Evolutionary conservation across 2,888 invertebrate species (phyloP), one percentile per base, ranked within the genome.

Genomic region (Acleris literana): DNA sequence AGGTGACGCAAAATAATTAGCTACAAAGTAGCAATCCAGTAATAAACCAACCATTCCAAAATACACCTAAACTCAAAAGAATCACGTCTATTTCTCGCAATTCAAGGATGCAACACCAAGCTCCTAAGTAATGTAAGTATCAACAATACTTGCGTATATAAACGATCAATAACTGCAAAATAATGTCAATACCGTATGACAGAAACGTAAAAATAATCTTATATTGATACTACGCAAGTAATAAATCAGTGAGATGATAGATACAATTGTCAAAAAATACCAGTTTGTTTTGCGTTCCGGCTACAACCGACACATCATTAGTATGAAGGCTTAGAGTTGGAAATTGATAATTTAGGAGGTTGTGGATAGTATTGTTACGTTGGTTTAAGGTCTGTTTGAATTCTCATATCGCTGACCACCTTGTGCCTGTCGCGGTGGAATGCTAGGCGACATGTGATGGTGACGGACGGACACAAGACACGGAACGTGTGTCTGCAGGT

Each of bases 1-100:
- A 81, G 79, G 76, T 72, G 83, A 85, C 83, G 78, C 73, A 77
- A 76, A 79, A 82, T 66, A 57, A 66, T 57, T 66, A 57, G 51
- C 52, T 55, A 62, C 61, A 62, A 52, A 66, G 61, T 83, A 85
- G 85, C 83, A 81, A 78, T 81, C 69, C 62, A 56, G 55, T 66
- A 68, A 65, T 66, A 56, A 65, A 65, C 59, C 53, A 64, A 16
- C 5, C 29, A 17, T 22, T 1, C 11, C 13, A 20, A 49, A 51
- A 59, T 16, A 11, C 51, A 22, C 59, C 22, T 51, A 59, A 59
- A 13, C 1, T 9, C 13, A 39, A 18, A 29, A 33, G 46, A 29
- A 5, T 49, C 13, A 48, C 48, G 49, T 29, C 11, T 16, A 48
- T 1, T 17, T 46, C 6, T 58, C 13, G 18, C 17, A 33, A 58